Evolutionary conservation across 2,888 invertebrate genomes (phyloP).

Genomic region (Orthosia incerta): DNA sequence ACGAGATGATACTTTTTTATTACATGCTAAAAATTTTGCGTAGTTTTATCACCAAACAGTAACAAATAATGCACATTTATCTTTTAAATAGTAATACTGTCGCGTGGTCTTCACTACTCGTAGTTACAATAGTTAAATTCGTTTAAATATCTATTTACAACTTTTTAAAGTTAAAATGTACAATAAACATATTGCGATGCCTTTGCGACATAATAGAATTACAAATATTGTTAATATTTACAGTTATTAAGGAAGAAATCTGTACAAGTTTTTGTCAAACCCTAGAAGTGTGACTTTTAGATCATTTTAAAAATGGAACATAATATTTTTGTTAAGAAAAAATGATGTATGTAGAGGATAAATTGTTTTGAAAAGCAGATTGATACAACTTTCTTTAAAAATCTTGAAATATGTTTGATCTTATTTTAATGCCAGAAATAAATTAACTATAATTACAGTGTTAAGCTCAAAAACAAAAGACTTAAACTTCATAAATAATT

Average conservation of each 20-base stretch:
- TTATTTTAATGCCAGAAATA: neutral
- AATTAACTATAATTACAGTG: neutral
- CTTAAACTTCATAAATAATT: neutral
- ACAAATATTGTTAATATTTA: constrained; percentile 69
- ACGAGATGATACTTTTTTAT: neutral
- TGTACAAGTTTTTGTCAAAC: constrained; percentile 55
- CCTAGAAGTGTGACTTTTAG: constrained; percentile 29
- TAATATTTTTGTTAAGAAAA: constrained; percentile 9
- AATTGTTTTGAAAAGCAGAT: neutral
- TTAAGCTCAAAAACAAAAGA: neutral
- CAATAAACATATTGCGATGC: constrained; percentile 83
- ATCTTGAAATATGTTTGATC: constrained; percentile 1
- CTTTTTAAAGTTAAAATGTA: constrained; percentile 77
- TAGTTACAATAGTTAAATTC: constrained; percentile 88
- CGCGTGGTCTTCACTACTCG: constrained; percentile 78
- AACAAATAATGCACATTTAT: constrained; percentile 65
- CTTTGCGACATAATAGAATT: constrained; percentile 62
- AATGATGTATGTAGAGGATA: neutral
- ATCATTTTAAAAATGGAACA: constrained; percentile 25
- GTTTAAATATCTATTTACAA: constrained; percentile 90
- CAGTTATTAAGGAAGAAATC: constrained; percentile 60
- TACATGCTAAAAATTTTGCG: neutral
- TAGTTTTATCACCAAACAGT: constrained; percentile 14
- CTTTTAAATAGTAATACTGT: constrained; percentile 50
- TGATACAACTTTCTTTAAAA: neutral